A percentile compares a stretch with the other conserved stretches of the same genome.
These are phyloP conservation scores for Alces alces DNA, from an alignment of 2,113 vertebrate species.

Conservation along the genomic window DNA sequence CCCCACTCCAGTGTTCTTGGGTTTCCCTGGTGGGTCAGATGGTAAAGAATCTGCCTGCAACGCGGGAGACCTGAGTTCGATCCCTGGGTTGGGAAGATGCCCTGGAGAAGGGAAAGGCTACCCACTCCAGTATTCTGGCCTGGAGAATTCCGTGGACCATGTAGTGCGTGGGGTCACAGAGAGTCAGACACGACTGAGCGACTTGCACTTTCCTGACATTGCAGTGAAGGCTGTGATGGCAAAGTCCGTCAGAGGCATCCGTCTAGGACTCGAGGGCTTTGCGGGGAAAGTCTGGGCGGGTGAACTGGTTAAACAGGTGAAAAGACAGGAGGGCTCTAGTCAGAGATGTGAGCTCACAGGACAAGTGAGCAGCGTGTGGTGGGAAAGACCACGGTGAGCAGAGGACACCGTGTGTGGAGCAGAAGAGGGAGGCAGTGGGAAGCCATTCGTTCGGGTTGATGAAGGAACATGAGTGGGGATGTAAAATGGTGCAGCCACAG, in stretches of 20 bases:
- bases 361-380: fast-evolving
- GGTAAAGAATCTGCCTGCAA: fast-evolving
- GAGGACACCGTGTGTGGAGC: not conserved
- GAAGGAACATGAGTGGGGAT: not conserved
- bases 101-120: not conserved
- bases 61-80: fast-evolving
- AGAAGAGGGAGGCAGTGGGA: fast-evolving
- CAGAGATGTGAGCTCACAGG: fast-evolving
- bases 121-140: not conserved
- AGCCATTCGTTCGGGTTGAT: not conserved
- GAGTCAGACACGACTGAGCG: fast-evolving
- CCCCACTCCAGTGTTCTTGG: not conserved
- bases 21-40: not conserved
- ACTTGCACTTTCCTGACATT: fast-evolving
- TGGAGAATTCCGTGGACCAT: not conserved
- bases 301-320: not conserved
- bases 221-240: not conserved
- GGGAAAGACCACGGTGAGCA: not conserved
- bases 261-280: not conserved
- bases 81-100: not conserved
- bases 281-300: too few species aligned
- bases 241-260: not conserved
- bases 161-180: not conserved
- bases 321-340: too few species aligned
- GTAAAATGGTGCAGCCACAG: too few species aligned